Evolutionary conservation across 2,113 vertebrate genomes (phyloP).

Genomic region (Megaceryle maxima): DNA sequence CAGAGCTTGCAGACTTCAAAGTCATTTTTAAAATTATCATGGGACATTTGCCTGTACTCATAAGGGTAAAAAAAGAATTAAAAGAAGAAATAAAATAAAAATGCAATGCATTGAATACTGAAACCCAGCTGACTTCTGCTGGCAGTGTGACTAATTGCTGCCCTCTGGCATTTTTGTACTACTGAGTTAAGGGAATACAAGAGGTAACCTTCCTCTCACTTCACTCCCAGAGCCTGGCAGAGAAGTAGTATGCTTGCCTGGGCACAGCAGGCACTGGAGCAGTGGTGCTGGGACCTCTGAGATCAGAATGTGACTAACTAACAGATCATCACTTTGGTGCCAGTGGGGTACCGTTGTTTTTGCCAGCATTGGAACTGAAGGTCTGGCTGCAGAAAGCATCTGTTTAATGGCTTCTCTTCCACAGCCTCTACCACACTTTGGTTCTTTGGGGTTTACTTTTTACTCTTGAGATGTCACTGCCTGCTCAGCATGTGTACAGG

Average conservation of each 20-base stretch:
- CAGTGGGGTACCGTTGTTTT: accelerated
- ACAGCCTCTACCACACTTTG: not conserved
- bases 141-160: not conserved
- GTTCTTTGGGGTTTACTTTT: not conserved
- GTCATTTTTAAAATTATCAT: not conserved
- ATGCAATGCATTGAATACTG: not conserved
- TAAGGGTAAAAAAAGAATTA: not conserved
- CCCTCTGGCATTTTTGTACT: not conserved
- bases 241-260: not conserved
- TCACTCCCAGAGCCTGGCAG: not conserved
- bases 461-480: not conserved
- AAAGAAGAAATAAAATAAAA: not conserved
- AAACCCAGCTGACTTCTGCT: not conserved
- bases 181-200: not conserved
- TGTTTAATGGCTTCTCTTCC: not conserved
- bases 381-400: not conserved
- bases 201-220: not conserved
- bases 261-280: not conserved
- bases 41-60: not conserved
- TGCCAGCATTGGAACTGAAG: not conserved
- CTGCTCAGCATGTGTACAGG: not conserved
- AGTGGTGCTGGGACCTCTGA: not conserved
- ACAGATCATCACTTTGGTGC: not conserved
- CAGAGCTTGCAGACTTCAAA: not conserved
- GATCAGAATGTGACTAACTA: not conserved